Conservation (phyloP, 2,888 invertebrate genomes). For the Chymomyza procnemis region DNA sequence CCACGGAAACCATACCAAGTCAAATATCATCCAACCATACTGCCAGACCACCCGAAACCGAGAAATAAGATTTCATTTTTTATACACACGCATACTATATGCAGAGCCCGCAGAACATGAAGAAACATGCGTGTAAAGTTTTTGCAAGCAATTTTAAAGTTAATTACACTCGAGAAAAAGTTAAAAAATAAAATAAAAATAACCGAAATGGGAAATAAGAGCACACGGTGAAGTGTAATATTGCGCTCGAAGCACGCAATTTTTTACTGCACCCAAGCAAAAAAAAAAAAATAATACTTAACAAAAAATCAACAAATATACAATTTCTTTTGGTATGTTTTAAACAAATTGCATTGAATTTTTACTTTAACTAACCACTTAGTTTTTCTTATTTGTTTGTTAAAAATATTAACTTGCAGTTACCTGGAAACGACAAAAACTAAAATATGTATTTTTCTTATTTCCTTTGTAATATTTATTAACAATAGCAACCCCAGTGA, state of each 20-base stretch:
- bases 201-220: slow-evolving; percentile 8
- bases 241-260: background rate
- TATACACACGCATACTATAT: background rate
- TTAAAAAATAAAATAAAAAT: slow-evolving; percentile 13
- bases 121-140: slow-evolving; percentile 35
- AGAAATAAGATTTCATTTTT: slow-evolving; percentile 32
- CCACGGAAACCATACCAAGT: background rate
- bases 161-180: slow-evolving; percentile 36
- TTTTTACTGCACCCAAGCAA: background rate
- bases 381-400: background rate
- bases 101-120: slow-evolving; percentile 1
- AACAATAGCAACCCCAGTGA: background rate
- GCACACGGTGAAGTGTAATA: background rate
- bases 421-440: background rate
- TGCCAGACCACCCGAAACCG: slow-evolving; percentile 18
- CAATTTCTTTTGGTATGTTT: background rate
- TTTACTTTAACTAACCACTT: background rate
- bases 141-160: slow-evolving; percentile 38
- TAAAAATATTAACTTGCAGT: background rate
- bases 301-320: slow-evolving; percentile 7
- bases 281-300: slow-evolving; percentile 3
- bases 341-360: background rate
- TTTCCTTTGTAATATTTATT: background rate
- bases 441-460: background rate
- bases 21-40: background rate